Evolutionary conservation across 2,113 vertebrate genomes (phyloP).

Genomic region (Cranoglanis bouderius): DNA sequence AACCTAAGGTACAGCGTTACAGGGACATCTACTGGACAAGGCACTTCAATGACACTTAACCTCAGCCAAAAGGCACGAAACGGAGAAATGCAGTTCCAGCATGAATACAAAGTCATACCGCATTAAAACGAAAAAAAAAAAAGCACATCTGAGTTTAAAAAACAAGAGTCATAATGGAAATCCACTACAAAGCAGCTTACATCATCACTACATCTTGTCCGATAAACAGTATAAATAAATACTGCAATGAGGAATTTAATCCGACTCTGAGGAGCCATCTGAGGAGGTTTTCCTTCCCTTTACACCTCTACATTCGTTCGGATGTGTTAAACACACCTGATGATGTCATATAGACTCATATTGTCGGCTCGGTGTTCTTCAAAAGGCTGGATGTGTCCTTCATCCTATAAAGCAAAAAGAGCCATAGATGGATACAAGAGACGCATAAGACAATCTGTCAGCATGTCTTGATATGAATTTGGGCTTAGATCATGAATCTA

Average conservation of each 20-base stretch:
- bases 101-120: background rate
- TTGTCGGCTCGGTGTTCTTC: slow-evolving; percentile 70
- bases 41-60: background rate
- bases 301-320: background rate
- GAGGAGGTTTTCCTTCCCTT: background rate
- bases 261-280: too few species aligned
- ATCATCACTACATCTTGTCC: background rate
- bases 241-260: background rate
- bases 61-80: background rate
- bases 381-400: slow-evolving; percentile 83
- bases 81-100: background rate
- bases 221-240: background rate
- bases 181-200: background rate
- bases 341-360: slow-evolving; percentile 21
- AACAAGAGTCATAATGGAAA: background rate
- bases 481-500: background rate
- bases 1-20: background rate
- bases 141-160: background rate
- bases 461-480: background rate
- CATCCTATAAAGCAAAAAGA: slow-evolving; percentile 73
- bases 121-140: background rate
- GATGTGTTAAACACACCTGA: background rate
- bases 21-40: slow-evolving; percentile 53
- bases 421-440: background rate
- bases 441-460: background rate